A percentile compares a stretch with the other conserved stretches of the same genome.
Conservation (phyloP, 2,888 invertebrate genomes). For the Limnephilus rhombicus region DNA sequence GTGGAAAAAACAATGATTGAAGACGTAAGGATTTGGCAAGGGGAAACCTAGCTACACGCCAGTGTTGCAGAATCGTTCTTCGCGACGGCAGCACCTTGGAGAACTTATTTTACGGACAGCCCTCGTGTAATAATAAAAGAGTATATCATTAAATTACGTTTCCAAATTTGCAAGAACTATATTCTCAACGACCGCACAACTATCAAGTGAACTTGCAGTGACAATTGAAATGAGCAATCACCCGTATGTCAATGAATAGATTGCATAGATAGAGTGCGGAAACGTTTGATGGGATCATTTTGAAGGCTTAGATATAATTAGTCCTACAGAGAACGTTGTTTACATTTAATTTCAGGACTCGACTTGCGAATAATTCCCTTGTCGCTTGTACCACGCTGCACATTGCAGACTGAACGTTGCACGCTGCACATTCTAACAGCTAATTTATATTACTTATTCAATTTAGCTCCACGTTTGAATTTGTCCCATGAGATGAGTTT, state of each 20-base stretch:
- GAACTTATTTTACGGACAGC: too few relatives aligned
- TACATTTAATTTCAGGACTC: conserved; percentile 53
- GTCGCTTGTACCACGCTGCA: neutral
- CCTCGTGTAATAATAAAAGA: too few relatives aligned
- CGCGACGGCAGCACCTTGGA: too few relatives aligned
- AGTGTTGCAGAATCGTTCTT: too few relatives aligned
- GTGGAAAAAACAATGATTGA: too few relatives aligned
- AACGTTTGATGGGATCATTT: conserved; percentile 61
- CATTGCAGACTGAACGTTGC: neutral
- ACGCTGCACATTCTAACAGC: neutral
- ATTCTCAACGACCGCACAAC: neutral
- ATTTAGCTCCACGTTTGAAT: neutral
- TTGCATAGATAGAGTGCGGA: neutral
- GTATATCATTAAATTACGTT: too few relatives aligned
- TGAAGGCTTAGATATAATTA: conserved; percentile 62
- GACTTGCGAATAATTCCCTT: conserved; percentile 16
- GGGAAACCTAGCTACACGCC: too few relatives aligned
- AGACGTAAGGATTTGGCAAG: too few relatives aligned
- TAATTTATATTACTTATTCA: conserved; percentile 21
- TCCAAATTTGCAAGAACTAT: neutral
- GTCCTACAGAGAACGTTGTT: conserved; percentile 52
- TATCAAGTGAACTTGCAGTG: neutral
- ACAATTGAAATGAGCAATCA: neutral
- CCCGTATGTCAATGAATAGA: neutral
- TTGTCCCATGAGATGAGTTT: neutral